Evolutionary conservation across 2,797 vertebrate species (phyloP), one percentile per base, ranked within the genome.

Genomic region (Lagodon rhomboides): DNA sequence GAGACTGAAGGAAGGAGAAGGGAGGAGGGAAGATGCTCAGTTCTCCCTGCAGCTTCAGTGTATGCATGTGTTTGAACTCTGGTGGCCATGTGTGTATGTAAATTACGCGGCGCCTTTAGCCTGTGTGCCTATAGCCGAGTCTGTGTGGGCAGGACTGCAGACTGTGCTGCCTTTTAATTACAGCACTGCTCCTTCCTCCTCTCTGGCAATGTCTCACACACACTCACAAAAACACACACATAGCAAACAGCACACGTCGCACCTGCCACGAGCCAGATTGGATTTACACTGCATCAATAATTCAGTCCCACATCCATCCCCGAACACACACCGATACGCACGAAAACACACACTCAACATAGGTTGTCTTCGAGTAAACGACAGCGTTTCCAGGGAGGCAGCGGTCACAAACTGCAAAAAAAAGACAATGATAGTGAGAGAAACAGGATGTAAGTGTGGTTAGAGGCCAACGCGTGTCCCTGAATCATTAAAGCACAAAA

Each of bases 271-370:
- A 91, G 84, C 80, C 87, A 91, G 93, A 93, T 91, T 93, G 84
- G 87, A 92, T 95, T 92, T 90, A 90, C 87, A 80, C 87, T 80
- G 87, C 87, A 93, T 94, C 86, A 94, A 93, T 95, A 93, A 93
- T 94, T 94, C 84, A 94, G 77, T 74, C 73, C 61, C 82, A 76
- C 72, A 77, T 71, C 66, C 46, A 80, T 85, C 70, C 68, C 75
- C 47, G 47, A 84, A 86, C 82, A 73, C 70, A 82, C 68, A 56
- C 13, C 43, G 23, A 59, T 8, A 66, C 46, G 75, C 63, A 79
- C 41, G 83, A 59, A 58, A 12, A 66, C 30, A 49, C 51, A 78
- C 73, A 72, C 15, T 43, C 9, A 22, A 62, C 54, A 78, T 73
- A 46, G 71, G 68, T 74, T 73, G 67, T 75, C 54, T 80, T 79